These are phyloP conservation scores for Gallinago jamesoni DNA, from an alignment of 2,113 vertebrate genomes.

Conservation along the genomic window DNA sequence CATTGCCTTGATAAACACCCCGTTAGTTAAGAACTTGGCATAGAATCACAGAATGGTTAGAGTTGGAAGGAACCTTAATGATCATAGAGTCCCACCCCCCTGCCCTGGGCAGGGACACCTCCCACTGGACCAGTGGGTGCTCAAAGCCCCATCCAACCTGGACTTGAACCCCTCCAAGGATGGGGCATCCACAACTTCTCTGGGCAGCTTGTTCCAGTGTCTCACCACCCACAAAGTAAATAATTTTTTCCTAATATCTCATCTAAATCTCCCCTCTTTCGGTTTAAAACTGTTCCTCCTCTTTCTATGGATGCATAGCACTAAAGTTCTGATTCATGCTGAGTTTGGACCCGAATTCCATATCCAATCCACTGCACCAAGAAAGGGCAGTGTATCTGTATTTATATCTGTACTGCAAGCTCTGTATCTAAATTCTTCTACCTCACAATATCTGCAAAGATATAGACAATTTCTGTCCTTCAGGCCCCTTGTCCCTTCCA, in stretches of 20 bases:
- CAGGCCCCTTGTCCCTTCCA: not conserved
- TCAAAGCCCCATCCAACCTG: not conserved
- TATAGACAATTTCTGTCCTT: not conserved
- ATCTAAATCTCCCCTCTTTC: not conserved
- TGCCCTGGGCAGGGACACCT: not conserved
- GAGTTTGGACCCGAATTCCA: not conserved
- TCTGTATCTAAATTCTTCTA: not conserved
- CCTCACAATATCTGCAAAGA: not conserved
- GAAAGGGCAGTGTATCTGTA: not conserved
- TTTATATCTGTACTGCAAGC: not conserved
- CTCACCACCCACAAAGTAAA: not conserved
- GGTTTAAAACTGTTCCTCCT: not conserved
- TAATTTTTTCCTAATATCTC: not conserved
- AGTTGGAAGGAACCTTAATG: not conserved
- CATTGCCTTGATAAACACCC: not conserved
- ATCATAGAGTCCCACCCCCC: not conserved
- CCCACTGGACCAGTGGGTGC: too few relatives aligned
- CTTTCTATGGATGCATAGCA: rapidly evolving
- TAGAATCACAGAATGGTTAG: not conserved
- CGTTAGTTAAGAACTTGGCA: not conserved
- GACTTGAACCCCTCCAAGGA: not conserved
- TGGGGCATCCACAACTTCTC: not conserved
- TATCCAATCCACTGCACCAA: not conserved
- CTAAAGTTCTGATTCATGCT: not conserved
- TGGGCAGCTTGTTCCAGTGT: not conserved